Evolutionary conservation across 2,888 invertebrate genomes (phyloP).

Genomic region (Hypsopygia costalis): DNA sequence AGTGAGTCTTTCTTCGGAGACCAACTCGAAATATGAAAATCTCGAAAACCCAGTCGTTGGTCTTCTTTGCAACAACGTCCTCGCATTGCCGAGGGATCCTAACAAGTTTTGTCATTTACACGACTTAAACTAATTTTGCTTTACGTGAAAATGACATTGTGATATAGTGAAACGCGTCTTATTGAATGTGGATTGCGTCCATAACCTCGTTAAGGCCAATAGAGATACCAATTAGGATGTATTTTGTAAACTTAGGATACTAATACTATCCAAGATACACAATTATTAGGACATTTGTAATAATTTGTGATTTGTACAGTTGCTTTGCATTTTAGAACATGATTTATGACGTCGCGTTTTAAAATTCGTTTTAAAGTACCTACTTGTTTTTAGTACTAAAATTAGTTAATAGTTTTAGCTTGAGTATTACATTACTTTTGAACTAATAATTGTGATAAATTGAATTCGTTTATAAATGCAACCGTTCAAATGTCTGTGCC

Average conservation of each 20-base stretch:
- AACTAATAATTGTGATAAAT: constrained; percentile 1
- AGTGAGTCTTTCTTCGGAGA: constrained; percentile 69
- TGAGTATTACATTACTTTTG: constrained; percentile 1
- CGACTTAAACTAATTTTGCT: constrained; percentile 44
- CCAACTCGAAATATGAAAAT: constrained; percentile 71
- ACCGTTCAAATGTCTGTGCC: constrained; percentile 8
- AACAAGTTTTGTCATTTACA: constrained; percentile 59
- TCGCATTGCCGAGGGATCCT: constrained; percentile 51
- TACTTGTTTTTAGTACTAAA: not conserved
- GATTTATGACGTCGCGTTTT: not conserved
- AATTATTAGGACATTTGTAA: constrained; percentile 5
- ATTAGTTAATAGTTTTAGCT: constrained; percentile 1
- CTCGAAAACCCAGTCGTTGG: constrained; percentile 75
- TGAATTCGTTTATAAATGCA: not conserved
- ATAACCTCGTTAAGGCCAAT: constrained; percentile 49
- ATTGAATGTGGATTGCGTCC: constrained; percentile 30
- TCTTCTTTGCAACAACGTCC: constrained; percentile 54
- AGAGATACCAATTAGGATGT: constrained; percentile 36
- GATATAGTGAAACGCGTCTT: constrained; percentile 25
- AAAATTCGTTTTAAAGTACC: not conserved
- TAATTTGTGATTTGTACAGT: constrained; percentile 9
- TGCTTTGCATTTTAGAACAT: constrained; percentile 23
- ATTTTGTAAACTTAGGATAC: constrained; percentile 12
- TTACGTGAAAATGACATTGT: constrained; percentile 16
- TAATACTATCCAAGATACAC: constrained; percentile 2